Conservation (phyloP, 2,113 vertebrate species). For the Nothoprocta pentlandii region DNA sequence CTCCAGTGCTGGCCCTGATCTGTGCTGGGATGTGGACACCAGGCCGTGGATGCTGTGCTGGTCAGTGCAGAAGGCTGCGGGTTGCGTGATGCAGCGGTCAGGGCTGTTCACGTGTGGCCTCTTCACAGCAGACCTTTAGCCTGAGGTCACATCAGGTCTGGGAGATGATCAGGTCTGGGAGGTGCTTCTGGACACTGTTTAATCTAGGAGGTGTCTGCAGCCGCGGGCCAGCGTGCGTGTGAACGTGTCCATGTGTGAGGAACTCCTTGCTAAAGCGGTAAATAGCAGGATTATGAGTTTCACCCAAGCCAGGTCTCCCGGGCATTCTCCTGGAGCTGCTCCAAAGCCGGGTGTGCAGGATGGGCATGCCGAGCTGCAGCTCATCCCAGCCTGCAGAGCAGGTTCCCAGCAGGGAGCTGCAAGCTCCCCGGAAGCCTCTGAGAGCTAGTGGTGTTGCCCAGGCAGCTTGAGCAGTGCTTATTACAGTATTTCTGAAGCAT, state of each 20-base stretch:
- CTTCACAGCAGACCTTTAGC: neutral
- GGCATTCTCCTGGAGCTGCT: conserved; percentile 38
- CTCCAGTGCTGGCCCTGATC: fast-evolving
- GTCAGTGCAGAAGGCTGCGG: neutral
- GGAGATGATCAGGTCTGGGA: neutral
- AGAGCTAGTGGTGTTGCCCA: neutral
- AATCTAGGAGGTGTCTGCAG: neutral
- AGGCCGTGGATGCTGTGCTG: neutral
- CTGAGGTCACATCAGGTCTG: neutral
- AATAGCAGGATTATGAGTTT: neutral
- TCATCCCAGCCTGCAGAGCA: neutral
- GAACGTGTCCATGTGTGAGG: fast-evolving
- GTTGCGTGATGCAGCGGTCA: neutral
- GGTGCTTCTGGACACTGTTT: neutral
- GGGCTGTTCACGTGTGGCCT: neutral
- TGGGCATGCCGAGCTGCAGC: neutral
- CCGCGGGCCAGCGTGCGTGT: fast-evolving
- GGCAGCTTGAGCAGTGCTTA: neutral
- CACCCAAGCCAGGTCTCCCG: neutral
- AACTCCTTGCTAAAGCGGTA: neutral
- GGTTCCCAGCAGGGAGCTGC: neutral
- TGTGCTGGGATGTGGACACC: neutral
- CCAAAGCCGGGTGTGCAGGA: conserved; percentile 43
- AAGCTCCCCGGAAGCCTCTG: neutral
- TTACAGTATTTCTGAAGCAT: neutral